Evolutionary conservation across 2,797 vertebrate species (phyloP), one percentile per base, ranked within the genome.

Genomic region (Syndactyla subalaris): DNA sequence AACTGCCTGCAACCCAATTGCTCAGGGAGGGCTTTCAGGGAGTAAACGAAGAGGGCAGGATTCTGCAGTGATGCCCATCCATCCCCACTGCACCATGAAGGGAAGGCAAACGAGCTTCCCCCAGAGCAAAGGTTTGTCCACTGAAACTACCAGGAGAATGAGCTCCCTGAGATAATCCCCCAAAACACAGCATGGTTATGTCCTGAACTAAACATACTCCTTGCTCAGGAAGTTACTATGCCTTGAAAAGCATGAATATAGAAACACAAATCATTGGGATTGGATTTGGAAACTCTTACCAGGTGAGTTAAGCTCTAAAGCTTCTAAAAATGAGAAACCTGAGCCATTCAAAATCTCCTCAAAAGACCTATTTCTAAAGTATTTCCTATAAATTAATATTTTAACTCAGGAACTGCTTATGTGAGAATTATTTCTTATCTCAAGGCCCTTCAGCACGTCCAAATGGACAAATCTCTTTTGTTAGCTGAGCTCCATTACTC

Each of bases 391-490:
- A 96, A 94, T 95, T 95, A 96, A 95, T 95, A 95, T 92, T 97
- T 95, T 94, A 96, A 85, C 71, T 79, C 45, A 54, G 58, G 26
- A 93, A 83, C 80, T 93, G 91, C 94, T 91, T 95, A 93, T 93
- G 68, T 85, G 83, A 93, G 89, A 88, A 86, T 95, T 83, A 92
- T 65, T 93, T 92, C 92, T 92, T 96, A 95, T 94, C 93, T 95
- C 72, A 62, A 85, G 84, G 94, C 76, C 87, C 76, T 95, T 96
- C 90, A 95, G 90, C 75, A 90, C 62, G 92, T 97, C 91, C 75
- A 26, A 97, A 85, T 76, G 92, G 95, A 94, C 93, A 96, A 97
- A 97, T 97, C 79, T 87, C 88, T 92, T 95, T 96, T 97, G 95
- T 96, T 86, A 96, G 95, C 89, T 91, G 80, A 96, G 95, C 79